Percentiles rank a stretch among this genome's conserved stretches.
Evolutionary conservation across 2,888 invertebrate species (phyloP).

Genomic region (Tineola bisselliella): DNA sequence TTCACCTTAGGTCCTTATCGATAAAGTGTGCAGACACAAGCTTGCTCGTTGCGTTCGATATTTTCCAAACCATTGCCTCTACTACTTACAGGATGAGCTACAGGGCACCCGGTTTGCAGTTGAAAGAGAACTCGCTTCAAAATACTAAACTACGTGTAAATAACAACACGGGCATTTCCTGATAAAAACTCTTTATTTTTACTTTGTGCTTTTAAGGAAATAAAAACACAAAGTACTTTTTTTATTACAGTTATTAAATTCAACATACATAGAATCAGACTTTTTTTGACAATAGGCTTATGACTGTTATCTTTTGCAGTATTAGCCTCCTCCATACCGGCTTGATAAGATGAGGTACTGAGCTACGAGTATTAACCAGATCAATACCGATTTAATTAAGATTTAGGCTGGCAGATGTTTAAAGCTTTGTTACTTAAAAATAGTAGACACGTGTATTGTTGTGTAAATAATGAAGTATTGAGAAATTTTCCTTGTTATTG

Average conservation of each 20-base stretch:
- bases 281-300: no score
- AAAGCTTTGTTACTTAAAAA: background rate
- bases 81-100: constrained; percentile 9
- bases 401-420: no score
- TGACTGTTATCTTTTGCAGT: no score
- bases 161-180: background rate
- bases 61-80: constrained; percentile 32
- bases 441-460: background rate
- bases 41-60: constrained; percentile 24
- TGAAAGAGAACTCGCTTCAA: background rate
- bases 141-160: constrained; percentile 8
- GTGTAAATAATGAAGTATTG: background rate
- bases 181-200: background rate
- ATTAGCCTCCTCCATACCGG: no score
- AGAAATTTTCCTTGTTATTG: background rate
- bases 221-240: background rate
- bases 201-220: background rate
- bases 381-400: no score
- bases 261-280: no score
- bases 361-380: no score
- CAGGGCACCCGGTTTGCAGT: constrained; percentile 8
- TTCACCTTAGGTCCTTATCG: constrained; percentile 15
- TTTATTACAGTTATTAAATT: no score
- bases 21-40: constrained; percentile 23
- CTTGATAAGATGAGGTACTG: no score